These are phyloP conservation scores for Eufriesea mexicana DNA, from an alignment of 1,140 invertebrate genomes.

Conservation along the genomic window DNA sequence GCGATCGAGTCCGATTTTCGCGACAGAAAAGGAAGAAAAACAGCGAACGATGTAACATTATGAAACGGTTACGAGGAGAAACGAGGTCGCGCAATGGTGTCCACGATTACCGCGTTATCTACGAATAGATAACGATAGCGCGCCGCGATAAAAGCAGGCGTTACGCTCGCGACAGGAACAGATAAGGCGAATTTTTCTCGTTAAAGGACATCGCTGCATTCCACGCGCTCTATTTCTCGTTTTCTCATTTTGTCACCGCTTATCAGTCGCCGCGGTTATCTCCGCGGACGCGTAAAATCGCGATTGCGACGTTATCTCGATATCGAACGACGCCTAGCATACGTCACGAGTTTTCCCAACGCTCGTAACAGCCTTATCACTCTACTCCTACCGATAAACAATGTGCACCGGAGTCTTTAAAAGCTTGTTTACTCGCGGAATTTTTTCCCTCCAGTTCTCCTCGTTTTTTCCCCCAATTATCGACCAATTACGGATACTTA, in stretches of 20 bases:
- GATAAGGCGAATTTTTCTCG: constrained; percentile 24
- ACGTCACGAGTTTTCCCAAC: not conserved
- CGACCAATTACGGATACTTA: no score
- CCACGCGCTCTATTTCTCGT: not conserved
- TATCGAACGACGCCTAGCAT: not conserved
- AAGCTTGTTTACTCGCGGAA: not conserved
- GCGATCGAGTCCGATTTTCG: no score
- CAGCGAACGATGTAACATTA: not conserved
- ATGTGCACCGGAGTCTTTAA: not conserved
- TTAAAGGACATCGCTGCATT: constrained; percentile 3
- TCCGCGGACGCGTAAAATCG: no score
- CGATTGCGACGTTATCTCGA: not conserved
- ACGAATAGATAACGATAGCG: constrained; percentile 24
- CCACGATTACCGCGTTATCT: constrained; percentile 16
- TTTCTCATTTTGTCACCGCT: not conserved
- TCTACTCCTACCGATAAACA: not conserved
- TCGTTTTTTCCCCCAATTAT: no score
- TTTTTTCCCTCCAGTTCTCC: not conserved
- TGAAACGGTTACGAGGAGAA: constrained; percentile 18
- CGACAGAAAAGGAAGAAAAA: not conserved
- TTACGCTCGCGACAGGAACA: not conserved
- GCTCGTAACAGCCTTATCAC: not conserved
- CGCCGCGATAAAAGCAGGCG: not conserved
- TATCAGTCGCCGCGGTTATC: not conserved
- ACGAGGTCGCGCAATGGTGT: constrained; percentile 22